A percentile compares a stretch with the other conserved stretches of the same genome.
Conservation (phyloP, 2,888 invertebrate species). For the Chironomus riparius region DNA sequence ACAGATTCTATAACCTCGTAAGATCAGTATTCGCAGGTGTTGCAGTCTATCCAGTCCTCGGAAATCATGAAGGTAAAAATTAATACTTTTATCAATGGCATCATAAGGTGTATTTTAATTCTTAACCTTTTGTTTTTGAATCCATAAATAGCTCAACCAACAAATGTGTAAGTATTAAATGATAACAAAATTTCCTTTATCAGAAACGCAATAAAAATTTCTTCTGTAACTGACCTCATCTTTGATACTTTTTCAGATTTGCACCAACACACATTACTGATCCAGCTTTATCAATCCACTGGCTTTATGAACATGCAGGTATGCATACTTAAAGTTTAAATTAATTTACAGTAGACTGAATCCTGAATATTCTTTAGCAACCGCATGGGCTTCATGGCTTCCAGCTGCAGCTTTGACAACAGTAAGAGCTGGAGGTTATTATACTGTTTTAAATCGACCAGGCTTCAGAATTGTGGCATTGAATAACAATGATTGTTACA, state of each 20-base stretch:
- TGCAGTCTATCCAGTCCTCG: constrained; percentile 60
- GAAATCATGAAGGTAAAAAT: constrained; percentile 65
- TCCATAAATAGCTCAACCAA: background rate
- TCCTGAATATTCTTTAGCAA: background rate
- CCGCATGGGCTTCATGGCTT: constrained; percentile 49
- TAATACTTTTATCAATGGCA: background rate
- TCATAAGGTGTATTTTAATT: background rate
- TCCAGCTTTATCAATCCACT: constrained; percentile 49
- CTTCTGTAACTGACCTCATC: background rate
- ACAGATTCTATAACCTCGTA: constrained; percentile 46
- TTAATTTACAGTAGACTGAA: background rate
- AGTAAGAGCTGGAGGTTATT: constrained; percentile 64
- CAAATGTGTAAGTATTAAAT: constrained; percentile 6
- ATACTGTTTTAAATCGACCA: constrained; percentile 55
- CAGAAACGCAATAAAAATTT: too few relatives aligned
- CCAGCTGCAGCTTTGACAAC: constrained; percentile 50
- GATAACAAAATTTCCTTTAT: background rate
- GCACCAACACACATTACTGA: constrained; percentile 48
- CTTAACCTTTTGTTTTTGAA: background rate
- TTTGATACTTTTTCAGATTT: constrained; percentile 45
- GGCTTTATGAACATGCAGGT: constrained; percentile 59
- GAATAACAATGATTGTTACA: constrained; percentile 66
- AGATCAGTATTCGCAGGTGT: constrained; percentile 50
- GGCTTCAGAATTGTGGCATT: constrained; percentile 68
- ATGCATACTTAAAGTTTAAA: background rate